These are phyloP conservation scores for Parus major DNA, from an alignment of 2,113 vertebrate species.

Conservation along the genomic window DNA sequence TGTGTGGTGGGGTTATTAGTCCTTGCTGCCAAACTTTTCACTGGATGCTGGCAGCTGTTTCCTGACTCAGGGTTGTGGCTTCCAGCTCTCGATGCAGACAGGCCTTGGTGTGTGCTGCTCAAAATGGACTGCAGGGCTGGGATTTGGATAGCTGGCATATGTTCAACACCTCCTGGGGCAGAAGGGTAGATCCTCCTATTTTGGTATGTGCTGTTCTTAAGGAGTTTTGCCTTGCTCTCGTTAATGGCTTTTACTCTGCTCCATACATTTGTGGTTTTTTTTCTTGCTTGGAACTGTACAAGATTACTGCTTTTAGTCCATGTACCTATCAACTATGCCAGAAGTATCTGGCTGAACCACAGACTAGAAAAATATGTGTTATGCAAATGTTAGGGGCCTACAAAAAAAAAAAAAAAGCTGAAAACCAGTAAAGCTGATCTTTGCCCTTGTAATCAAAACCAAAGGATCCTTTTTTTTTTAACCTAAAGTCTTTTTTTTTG, in stretches of 20 bases:
- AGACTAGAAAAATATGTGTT: neutral
- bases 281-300: neutral
- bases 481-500: neutral
- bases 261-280: accelerated
- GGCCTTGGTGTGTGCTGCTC: neutral
- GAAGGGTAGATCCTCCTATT: accelerated
- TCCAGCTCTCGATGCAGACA: neutral
- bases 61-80: accelerated
- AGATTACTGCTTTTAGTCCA: neutral
- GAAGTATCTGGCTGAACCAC: neutral
- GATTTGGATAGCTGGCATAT: accelerated
- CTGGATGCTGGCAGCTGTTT: neutral
- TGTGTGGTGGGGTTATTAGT: neutral
- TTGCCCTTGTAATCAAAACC: neutral
- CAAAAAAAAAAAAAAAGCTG: neutral
- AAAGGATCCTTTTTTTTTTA: neutral
- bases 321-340: neutral
- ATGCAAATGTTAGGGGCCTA: neutral
- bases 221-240: neutral
- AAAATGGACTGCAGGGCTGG: neutral
- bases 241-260: neutral
- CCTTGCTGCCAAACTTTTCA: neutral
- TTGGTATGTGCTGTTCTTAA: neutral
- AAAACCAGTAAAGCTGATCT: neutral
- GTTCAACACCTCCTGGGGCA: neutral